Conservation (phyloP, 2,888 invertebrate genomes). For the Drosophila siamana region DNA sequence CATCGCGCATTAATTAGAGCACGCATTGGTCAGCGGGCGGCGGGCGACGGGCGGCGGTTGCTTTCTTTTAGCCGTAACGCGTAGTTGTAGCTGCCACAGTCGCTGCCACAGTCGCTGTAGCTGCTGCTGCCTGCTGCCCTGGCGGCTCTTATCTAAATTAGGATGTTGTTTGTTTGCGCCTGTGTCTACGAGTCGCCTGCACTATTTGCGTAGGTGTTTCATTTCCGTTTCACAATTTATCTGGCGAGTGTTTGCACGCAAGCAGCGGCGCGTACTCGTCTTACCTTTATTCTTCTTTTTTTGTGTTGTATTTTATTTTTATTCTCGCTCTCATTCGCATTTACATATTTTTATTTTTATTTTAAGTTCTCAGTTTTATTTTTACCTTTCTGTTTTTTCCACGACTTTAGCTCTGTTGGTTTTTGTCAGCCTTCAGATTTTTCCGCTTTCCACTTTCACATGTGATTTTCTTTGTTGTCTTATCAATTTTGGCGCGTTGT, state of each 20-base stretch:
- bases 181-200: slow-evolving; percentile 75
- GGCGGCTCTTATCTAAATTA: slow-evolving; percentile 80
- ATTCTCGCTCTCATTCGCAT: slow-evolving; percentile 3
- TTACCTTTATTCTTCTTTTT: slow-evolving; percentile 44
- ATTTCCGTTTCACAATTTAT: slow-evolving; percentile 82
- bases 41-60: slow-evolving; percentile 43
- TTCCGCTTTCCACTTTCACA: slow-evolving; percentile 58
- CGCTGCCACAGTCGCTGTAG: slow-evolving; percentile 8
- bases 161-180: slow-evolving; percentile 81
- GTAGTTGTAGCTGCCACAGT: slow-evolving; percentile 24
- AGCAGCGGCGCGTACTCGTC: slow-evolving; percentile 45
- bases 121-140: slow-evolving; percentile 17
- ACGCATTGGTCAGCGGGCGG: slow-evolving; percentile 55
- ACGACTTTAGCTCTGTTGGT: slow-evolving; percentile 19
- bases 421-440: slow-evolving; percentile 31
- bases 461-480: slow-evolving; percentile 69
- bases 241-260: slow-evolving; percentile 68
- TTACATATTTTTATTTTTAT: slow-evolving; percentile 7
- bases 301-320: background rate
- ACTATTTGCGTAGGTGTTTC: slow-evolving; percentile 84
- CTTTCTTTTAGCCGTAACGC: slow-evolving; percentile 70
- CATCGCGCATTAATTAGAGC: slow-evolving; percentile 76
- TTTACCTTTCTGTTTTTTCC: slow-evolving; percentile 18
- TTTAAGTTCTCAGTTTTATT: slow-evolving; percentile 9
- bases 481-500: slow-evolving; percentile 63